phyloP scores from a whole-genome alignment of 2,797 vertebrate species.

The Stomatorhinus walkeri region DNA sequence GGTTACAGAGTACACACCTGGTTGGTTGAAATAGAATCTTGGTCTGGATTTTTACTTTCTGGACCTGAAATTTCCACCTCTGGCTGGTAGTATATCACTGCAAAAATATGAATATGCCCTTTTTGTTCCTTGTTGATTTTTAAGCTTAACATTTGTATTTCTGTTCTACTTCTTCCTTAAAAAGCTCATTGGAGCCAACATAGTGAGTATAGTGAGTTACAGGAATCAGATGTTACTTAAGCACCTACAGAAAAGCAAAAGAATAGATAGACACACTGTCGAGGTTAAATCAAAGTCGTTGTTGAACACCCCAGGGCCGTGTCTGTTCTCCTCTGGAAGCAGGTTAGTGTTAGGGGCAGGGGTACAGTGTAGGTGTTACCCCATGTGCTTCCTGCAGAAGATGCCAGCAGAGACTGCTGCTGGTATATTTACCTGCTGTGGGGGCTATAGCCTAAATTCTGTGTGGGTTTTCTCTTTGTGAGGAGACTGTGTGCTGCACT shows the following conservation, averaged over 20 bases:
- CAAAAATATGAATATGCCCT: not conserved
- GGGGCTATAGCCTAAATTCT: not conserved
- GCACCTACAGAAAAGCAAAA: not conserved
- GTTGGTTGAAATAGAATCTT: not conserved
- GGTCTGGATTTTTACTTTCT: not conserved
- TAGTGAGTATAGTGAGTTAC: not conserved
- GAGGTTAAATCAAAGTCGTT: not conserved
- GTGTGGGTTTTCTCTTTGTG: not conserved
- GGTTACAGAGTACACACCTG: not conserved
- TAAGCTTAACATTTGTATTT: not conserved
- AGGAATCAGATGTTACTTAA: conserved; percentile 18
- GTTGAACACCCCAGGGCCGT: not conserved
- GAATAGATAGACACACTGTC: not conserved
- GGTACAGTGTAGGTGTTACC: not conserved
- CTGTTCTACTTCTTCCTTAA: not conserved
- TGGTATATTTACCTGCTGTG: not conserved
- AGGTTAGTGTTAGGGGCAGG: not conserved
- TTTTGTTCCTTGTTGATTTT: not conserved
- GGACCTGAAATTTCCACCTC: not conserved
- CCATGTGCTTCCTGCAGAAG: not conserved
- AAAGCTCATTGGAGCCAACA: not conserved
- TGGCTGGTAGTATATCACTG: not conserved
- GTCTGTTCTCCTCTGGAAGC: not conserved
- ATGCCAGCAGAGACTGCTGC: not conserved
- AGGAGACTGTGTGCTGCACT: not conserved